Evolutionary conservation across 92 coral and sea anemone species (phyloP), one percentile per base, ranked within the genome.

Genomic region (Porites evermanni): DNA sequence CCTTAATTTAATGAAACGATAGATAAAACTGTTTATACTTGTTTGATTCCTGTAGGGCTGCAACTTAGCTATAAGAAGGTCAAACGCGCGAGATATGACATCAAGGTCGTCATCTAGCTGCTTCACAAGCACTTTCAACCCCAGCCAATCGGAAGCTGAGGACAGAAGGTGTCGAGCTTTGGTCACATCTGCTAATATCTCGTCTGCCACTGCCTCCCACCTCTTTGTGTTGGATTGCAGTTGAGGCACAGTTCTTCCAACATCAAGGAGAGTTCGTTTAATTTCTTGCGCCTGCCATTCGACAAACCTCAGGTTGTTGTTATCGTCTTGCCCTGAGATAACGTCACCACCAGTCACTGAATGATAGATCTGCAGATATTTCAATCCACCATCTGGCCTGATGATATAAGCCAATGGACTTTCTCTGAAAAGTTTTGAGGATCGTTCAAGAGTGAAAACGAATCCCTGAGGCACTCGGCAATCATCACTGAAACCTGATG

Each of bases 1-100:
- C 47, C 66, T 65, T 0, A 79, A 53, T 50, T 26, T 64, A 53
- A 44, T 19, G 47, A 79, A 13, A 47, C 73, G n/a, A 52, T 14
- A 7, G 16, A 79, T 64, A 4, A 60, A 16, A 8, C 9, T 64
- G n/a, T 65, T 73, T 5, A 67, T 64, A 44, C n/a, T 51, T 13
- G 72, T 64, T 44, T 63, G 83, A 50, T 79, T 79, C 61, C 19
- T 79, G 73, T 79, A 64, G 7, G 83, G 60, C 44, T 79, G 72
- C 14, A 66, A 44, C 83, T 65, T 56, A 23, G 60, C 83, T 38
- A 67, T 60, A 4, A 79, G 38, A 4, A 79, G 83, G 52, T 64
- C 83, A 67, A 65, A 53, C 12, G 67, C 73, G 7, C 83, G 64
- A 11, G 72, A 11, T 66, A 79, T 64, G 14, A 50, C 63, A 73